Base-by-base conservation (phyloP, 2,888 invertebrate genomes). In the Noctua fimbriata region DNA sequence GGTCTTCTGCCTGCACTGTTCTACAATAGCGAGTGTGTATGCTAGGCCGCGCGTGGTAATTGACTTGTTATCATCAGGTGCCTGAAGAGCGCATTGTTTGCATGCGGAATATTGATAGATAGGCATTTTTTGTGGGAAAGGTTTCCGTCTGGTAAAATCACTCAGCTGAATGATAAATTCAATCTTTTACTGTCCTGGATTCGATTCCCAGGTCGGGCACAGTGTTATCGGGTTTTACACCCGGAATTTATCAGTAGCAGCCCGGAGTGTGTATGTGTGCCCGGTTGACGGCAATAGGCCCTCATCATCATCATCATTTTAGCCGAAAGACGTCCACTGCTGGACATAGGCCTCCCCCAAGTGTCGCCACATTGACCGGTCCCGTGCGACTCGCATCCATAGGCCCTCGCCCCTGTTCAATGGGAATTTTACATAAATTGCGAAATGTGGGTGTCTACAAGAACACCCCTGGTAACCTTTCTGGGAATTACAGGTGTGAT, bases 11-110 rank as follows among this genome's bases (percentile, higher is more conserved):
- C 7, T 18, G 18, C 16, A 14, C 28, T 21, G 5, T 16, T 41
- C 47, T 63, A 6, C 49, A n/a, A 63, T 10, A 60, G 69, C 52
- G 49, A 74, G 69, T 52, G 47, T 82, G 81, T 84, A 73, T 78
- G 89, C 81, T 89, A 83, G 75, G 44, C 66, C 52, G 82, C 69
- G 73, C 87, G 55, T 75, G 76, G 44, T 84, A 81, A 88, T 88
- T 84, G 83, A 76, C 80, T 83, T 77, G 85, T 72, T 82, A 69
- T 69, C 63, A 66, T 52, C 55, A 60, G 58, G 41, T 71, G 81
- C 60, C 24, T 72, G 66, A 63, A 69, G 44, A 73, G n/a, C 67
- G 36, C 47, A 72, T n/a, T 69, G 36, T 73, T 71, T 71, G 52
- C 24, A 41, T 76, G 63, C 12, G 32, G 21, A 72, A 55, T 49